These are phyloP conservation scores for Poeciliopsis retropinna DNA, from an alignment of 2,113 vertebrate genomes.

Conservation along the genomic window DNA sequence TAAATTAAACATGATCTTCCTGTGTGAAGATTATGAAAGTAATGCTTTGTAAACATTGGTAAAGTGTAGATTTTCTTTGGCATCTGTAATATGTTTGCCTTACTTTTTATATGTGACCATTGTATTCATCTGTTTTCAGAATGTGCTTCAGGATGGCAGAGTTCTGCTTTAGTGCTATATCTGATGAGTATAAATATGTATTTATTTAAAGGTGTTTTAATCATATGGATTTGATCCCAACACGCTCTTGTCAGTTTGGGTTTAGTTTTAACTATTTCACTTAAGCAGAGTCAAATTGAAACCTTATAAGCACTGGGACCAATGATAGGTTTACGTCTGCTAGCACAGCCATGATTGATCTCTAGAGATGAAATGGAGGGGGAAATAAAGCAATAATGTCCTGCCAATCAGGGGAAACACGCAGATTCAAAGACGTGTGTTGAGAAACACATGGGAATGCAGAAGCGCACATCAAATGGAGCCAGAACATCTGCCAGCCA, in stretches of 20 bases:
- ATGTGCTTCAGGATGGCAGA: neutral
- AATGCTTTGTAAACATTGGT: neutral
- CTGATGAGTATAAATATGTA: conserved; percentile 33
- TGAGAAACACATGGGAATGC: conserved; percentile 40
- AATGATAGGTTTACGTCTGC: conserved; percentile 17
- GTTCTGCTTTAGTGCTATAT: neutral
- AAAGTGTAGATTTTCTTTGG: neutral
- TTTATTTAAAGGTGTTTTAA: conserved; percentile 22
- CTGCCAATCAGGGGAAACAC: conserved; percentile 29
- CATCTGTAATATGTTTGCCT: neutral
- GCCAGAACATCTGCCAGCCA: conserved; percentile 93
- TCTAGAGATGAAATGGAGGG: conserved; percentile 12
- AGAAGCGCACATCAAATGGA: conserved; percentile 87
- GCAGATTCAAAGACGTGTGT: conserved; percentile 56
- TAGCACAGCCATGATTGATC: conserved; percentile 10
- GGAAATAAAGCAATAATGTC: conserved; percentile 39
- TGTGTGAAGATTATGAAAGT: neutral
- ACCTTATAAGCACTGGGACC: neutral
- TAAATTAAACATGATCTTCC: neutral
- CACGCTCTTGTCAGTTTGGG: neutral
- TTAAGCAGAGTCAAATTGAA: neutral
- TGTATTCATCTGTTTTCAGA: neutral
- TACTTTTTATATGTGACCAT: neutral
- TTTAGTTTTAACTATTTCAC: neutral
- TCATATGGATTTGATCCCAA: conserved; percentile 45